Evolutionary conservation across 2,888 invertebrate genomes (phyloP), one percentile per base, ranked within the genome.

Genomic region (Xiphydria camelus): DNA sequence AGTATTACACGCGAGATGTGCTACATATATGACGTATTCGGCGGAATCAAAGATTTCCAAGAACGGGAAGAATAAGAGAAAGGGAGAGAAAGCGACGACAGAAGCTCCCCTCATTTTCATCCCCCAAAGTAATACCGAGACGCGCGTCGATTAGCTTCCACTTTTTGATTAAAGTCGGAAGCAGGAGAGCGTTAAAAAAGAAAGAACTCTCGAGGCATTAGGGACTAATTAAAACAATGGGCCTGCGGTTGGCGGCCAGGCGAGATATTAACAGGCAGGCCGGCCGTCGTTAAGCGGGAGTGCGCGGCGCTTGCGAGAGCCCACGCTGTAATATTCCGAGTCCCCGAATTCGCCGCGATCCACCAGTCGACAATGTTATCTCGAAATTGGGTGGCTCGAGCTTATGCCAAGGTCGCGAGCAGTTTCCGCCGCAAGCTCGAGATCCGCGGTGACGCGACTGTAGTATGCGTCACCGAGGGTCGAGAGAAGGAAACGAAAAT

Each of bases 161-260:
- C 29, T 29, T 15, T 29, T 15, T 29, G 29, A 29, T 29, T 29
- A 29, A 29, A 29, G 29, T 29, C 12, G 12, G 15, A 29, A 29
- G 29, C 15, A 21, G 17, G 14, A 19, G 9, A n/a, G 12, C 7
- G 10, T 6, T 17, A 35, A 20, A 7, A n/a, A 12, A 10, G 37
- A 47, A 56, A 54, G 47, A 51, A 37, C 49, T 53, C 54, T 60
- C 45, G 50, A 53, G 51, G 53, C 59, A 61, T 58, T 62, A 55
- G 54, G 54, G 56, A 56, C 64, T 64, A 64, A 64, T 64, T 64
- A 62, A 64, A 49, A 59, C 61, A 61, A 59, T 53, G 54, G 54
- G 33, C 19, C 22, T 32, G 34, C 45, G 29, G 12, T 12, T 12
- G 29, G 29, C 29, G 2, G 29, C 29, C 12, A 29, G 29, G 3